A percentile compares a stretch with the other conserved stretches of the same genome.
These are phyloP conservation scores for Hyperopisus bebe DNA, from an alignment of 2,113 vertebrate genomes.

Conservation along the genomic window DNA sequence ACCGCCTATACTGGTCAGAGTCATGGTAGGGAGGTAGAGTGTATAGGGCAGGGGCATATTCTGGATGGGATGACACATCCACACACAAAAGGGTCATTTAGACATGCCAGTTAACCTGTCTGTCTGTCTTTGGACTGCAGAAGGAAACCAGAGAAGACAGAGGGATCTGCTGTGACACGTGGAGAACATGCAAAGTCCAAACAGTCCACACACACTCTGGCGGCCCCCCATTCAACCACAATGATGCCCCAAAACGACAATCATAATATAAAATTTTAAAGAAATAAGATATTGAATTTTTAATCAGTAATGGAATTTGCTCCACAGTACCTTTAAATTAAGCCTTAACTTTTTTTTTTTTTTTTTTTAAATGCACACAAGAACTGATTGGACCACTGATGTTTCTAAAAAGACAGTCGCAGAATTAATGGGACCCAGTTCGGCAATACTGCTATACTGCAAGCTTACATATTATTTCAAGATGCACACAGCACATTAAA, in stretches of 20 bases:
- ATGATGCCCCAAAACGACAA: neutral
- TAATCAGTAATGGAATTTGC: neutral
- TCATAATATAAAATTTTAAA: neutral
- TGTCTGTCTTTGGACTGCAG: neutral
- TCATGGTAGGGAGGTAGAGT: neutral
- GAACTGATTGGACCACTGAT: conserved; percentile 25
- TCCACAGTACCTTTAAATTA: neutral
- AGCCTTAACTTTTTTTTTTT: neutral
- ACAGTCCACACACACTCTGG: neutral
- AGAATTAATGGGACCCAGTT: conserved; percentile 38
- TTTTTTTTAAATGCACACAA: neutral
- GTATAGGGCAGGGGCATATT: neutral
- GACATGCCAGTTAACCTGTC: neutral
- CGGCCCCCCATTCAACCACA: neutral
- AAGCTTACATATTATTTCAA: conserved; percentile 37
- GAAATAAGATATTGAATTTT: neutral
- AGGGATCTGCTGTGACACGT: neutral
- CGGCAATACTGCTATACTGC: conserved; percentile 16
- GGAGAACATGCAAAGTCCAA: neutral
- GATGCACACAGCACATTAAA: conserved; percentile 38
- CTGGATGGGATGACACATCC: neutral
- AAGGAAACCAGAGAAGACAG: neutral
- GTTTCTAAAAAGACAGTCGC: conserved; percentile 27
- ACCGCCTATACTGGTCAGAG: neutral
- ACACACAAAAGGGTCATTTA: neutral